Evolutionary conservation across 2,888 invertebrate species (phyloP).

Genomic region (Pristionchus fissidentatus): DNA sequence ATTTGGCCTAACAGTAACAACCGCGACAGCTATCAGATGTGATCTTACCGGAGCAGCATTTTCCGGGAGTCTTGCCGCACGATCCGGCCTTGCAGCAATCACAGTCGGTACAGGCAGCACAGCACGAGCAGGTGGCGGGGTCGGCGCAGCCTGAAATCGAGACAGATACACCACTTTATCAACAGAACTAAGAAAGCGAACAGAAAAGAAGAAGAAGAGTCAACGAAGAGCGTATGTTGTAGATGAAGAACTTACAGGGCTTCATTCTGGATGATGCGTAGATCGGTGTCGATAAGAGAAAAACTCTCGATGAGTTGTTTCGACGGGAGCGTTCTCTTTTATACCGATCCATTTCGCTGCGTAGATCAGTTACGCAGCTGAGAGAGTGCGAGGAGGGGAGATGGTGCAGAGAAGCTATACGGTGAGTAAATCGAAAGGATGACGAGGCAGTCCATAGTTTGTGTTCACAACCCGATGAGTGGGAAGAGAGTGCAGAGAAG

Average conservation of each 20-base stretch:
- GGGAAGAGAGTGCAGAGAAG: background rate
- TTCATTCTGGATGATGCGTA: background rate
- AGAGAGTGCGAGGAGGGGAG: background rate
- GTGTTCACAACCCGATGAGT: no score
- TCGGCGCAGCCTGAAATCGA: slow-evolving; percentile 22
- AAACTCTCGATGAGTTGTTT: no score
- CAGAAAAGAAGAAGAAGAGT: no score
- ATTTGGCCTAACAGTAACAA: no score
- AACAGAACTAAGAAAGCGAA: no score
- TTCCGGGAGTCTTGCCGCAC: background rate
- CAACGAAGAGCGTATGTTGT: background rate
- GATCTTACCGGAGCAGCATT: background rate
- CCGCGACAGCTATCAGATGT: background rate
- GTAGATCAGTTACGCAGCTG: background rate
- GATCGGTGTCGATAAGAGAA: background rate
- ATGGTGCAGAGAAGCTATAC: slow-evolving; percentile 5
- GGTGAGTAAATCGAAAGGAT: no score
- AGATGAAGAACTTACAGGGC: background rate
- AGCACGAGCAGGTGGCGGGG: background rate
- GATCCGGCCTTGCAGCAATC: background rate
- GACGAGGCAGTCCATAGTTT: no score
- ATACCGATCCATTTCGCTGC: no score
- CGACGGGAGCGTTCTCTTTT: no score
- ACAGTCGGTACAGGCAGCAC: background rate
- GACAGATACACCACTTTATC: background rate